Evolutionary conservation across 2,797 vertebrate genomes (phyloP).

Genomic region (Enteromius mattozi): DNA sequence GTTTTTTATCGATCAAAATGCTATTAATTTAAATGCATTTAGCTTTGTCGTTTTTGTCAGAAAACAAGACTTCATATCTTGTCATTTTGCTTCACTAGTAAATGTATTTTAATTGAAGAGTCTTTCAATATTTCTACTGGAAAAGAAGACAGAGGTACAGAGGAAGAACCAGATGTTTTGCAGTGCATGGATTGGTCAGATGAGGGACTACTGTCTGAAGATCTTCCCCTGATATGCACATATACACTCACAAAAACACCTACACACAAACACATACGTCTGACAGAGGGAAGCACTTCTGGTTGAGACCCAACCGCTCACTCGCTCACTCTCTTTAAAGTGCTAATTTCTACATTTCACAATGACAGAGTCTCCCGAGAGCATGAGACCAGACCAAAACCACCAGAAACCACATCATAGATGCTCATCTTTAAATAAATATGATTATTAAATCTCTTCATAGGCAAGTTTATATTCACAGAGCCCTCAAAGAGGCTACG

Average conservation of each 20-base stretch:
- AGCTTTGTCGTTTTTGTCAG: no score
- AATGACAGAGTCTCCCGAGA: constrained; percentile 47
- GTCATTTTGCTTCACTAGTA: neutral
- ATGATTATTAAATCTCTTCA: constrained; percentile 21
- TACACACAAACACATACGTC: constrained; percentile 50
- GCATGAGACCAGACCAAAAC: neutral
- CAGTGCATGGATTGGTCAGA: neutral
- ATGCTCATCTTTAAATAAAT: neutral
- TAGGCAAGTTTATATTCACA: constrained; percentile 23
- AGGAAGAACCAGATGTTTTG: neutral
- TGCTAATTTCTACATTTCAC: constrained; percentile 78
- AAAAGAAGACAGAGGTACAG: neutral
- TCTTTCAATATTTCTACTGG: neutral
- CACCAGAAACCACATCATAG: neutral
- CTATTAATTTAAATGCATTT: neutral
- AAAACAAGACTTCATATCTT: neutral
- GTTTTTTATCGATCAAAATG: neutral
- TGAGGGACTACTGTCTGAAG: constrained; percentile 12
- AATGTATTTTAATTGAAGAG: neutral
- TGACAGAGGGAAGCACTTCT: constrained; percentile 78
- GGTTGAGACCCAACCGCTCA: constrained; percentile 71
- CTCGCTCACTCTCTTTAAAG: constrained; percentile 70
- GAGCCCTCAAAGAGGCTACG: neutral
- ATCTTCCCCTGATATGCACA: constrained; percentile 41
- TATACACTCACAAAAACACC: constrained; percentile 20